Evolutionary conservation across 2,888 invertebrate species (phyloP), one percentile per base, ranked within the genome.

Genomic region (Drosophila kokeensis): DNA sequence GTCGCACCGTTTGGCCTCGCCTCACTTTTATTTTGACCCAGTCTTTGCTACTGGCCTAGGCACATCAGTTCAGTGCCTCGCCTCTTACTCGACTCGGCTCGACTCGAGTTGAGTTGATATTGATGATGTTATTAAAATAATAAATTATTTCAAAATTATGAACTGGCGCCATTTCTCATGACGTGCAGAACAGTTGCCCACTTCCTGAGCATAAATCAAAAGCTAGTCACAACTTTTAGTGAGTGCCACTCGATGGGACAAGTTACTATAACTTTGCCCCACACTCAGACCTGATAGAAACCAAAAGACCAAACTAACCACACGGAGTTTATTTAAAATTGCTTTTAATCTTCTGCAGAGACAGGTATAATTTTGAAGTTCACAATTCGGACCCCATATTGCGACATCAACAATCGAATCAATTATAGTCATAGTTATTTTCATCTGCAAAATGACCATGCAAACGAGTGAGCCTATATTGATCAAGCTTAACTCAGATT

Each of bases 131-230:
- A 87, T 87, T 87, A 87, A 87, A 87, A 87, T 87, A 87, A 87
- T 87, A 87, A 87, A 87, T 87, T 87, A 87, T 87, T 87, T 89
- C 80, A 87, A 87, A 87, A 87, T 87, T 87, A 87, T 87, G 89
- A 87, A 87, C 89, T 87, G 89, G 80, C 74, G 78, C 87, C 83
- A 89, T 87, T 87, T 87, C 82, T 89, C 87, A 87, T 82, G 84
- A 80, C 72, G 62, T 74, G 73, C 79, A 72, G 67, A 61, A 42
- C 63, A 73, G 76, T 66, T 32, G 68, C 55, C 45, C 60, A 29
- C 62, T 54, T 65, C 52, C 75, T 52, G 38, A 58, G 58, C 70
- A 88, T 85, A 86, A 85, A 85, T 85, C 85, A 85, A 80, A 77
- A 68, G 74, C 60, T 69, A 53, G 49, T 54, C 72, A 50, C 45